These are phyloP conservation scores for Gallinago solitaria DNA, from an alignment of 2,797 vertebrate species.

Conservation along the genomic window DNA sequence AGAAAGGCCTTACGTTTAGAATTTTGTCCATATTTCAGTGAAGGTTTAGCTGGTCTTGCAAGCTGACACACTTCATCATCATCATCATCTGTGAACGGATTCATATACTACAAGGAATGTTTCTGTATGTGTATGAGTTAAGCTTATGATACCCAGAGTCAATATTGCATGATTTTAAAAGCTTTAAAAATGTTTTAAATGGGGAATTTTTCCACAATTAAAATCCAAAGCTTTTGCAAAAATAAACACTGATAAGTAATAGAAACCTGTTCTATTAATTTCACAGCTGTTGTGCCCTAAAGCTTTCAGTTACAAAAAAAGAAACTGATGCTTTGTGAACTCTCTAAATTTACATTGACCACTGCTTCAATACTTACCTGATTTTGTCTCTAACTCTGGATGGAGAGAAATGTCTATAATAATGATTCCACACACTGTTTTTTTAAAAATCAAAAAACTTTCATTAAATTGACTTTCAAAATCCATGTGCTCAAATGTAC, in stretches of 20 bases:
- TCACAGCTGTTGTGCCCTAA: not conserved
- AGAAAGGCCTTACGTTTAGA: not conserved
- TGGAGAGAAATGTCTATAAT: slow-evolving; percentile 77
- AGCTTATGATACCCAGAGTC: not conserved
- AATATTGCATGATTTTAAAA: not conserved
- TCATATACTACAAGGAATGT: not conserved
- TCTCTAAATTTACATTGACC: slow-evolving; percentile 83
- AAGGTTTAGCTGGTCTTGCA: not conserved
- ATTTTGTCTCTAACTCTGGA: slow-evolving; percentile 81
- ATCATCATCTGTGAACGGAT: not conserved
- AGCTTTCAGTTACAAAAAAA: slow-evolving; percentile 82
- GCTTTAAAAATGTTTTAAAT: not conserved
- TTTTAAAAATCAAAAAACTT: slow-evolving; percentile 37
- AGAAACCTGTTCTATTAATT: not conserved
- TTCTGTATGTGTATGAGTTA: not conserved
- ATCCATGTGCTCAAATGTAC: not conserved
- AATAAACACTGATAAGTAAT: not conserved
- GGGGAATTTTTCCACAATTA: not conserved
- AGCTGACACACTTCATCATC: not conserved
- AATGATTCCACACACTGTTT: not conserved
- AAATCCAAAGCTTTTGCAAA: not conserved
- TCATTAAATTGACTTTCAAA: not conserved
- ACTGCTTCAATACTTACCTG: slow-evolving; percentile 79
- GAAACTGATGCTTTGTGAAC: slow-evolving; percentile 78
- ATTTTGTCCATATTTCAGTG: not conserved